Conservation (phyloP, 1,140 invertebrate species). For the Pentalonia nigronervosa region DNA sequence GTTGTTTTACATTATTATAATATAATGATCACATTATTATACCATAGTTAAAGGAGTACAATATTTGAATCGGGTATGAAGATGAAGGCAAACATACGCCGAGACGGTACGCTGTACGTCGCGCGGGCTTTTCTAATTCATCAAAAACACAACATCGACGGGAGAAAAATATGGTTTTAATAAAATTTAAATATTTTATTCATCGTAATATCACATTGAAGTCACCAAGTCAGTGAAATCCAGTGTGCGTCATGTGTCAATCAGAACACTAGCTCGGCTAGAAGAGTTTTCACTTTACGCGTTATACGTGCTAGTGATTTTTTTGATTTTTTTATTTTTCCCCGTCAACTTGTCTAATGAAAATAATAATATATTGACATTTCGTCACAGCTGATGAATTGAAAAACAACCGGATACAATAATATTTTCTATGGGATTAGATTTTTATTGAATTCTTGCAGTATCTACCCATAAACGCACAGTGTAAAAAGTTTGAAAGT, state of each 20-base stretch:
- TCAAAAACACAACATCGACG: no score
- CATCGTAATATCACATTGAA: background rate
- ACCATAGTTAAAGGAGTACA: no score
- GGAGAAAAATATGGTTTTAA: no score
- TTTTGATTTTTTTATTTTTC: background rate
- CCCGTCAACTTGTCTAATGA: background rate
- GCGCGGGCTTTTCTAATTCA: no score
- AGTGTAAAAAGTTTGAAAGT: background rate
- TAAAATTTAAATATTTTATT: background rate
- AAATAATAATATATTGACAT: background rate
- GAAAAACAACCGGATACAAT: background rate
- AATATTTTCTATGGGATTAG: background rate
- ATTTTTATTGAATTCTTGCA: background rate
- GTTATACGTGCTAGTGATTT: background rate
- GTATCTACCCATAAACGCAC: no score
- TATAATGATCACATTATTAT: no score
- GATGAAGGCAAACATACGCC: no score
- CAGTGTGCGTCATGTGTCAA: background rate
- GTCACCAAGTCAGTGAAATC: background rate
- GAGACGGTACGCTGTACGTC: no score
- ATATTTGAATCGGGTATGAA: no score
- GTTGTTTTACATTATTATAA: no score
- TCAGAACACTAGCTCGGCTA: background rate
- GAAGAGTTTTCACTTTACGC: background rate
- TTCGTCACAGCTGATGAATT: background rate